Evolutionary conservation across 2,113 vertebrate genomes (phyloP).

Genomic region (Microcebus jonahi): DNA sequence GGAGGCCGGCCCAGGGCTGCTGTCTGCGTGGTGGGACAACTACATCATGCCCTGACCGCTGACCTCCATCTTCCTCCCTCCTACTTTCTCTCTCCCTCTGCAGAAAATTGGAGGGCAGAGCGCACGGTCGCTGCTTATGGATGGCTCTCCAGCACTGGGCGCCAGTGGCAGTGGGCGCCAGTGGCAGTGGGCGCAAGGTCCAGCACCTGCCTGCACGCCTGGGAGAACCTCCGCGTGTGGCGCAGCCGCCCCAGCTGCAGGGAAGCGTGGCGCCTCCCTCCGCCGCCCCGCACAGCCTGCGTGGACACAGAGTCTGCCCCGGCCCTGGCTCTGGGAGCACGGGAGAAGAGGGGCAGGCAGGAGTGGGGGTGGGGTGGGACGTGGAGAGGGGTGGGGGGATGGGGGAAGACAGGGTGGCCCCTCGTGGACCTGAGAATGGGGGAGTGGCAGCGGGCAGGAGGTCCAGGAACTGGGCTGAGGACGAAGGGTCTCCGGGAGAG

Average conservation of each 20-base stretch:
- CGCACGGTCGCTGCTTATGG: fast-evolving
- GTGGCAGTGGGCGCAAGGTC: too few relatives aligned
- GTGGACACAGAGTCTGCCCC: neutral
- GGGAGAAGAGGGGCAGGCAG: too few relatives aligned
- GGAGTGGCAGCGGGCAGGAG: too few relatives aligned
- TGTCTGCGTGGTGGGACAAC: too few relatives aligned
- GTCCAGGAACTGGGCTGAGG: neutral
- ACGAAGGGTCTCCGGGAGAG: neutral
- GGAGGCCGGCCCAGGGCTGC: fast-evolving
- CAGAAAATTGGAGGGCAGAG: neutral
- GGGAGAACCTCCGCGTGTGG: fast-evolving
- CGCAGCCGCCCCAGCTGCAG: neutral
- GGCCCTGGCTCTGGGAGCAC: neutral
- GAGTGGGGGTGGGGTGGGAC: neutral
- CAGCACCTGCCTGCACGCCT: neutral
- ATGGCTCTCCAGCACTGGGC: too few relatives aligned
- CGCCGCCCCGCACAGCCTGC: neutral
- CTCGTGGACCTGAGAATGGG: neutral
- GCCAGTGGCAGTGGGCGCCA: too few relatives aligned
- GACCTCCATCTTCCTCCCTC: neutral
- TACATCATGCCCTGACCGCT: fast-evolving
- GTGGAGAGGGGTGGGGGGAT: neutral
- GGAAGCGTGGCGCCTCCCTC: neutral
- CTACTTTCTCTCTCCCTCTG: neutral
- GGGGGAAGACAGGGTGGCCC: neutral